These are phyloP conservation scores for Eumeta japonica DNA, from an alignment of 1,140 invertebrate species.

Conservation along the genomic window DNA sequence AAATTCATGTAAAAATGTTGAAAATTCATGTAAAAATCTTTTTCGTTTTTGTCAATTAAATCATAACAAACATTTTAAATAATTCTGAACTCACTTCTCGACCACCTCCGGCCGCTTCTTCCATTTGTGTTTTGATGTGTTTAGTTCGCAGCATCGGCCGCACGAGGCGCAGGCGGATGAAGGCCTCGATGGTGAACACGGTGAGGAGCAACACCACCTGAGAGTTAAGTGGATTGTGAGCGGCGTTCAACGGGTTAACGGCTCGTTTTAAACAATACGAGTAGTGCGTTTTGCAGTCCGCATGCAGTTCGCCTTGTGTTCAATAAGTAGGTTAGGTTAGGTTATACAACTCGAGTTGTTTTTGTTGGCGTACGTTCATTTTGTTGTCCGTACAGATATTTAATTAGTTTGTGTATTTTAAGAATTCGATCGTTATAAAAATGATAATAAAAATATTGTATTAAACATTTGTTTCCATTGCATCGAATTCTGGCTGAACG, in stretches of 20 bases:
- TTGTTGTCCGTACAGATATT: no score
- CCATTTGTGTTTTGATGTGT: slow-evolving; percentile 66
- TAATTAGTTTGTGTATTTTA: no score
- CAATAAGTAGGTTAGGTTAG: no score
- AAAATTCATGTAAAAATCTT: no score
- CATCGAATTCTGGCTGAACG: neutral
- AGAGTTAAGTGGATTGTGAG: neutral
- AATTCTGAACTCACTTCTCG: slow-evolving; percentile 53
- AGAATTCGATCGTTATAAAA: neutral
- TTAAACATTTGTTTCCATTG: neutral
- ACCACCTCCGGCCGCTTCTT: slow-evolving; percentile 69
- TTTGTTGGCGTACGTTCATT: no score
- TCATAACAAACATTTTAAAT: no score
- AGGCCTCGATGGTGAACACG: slow-evolving; percentile 69
- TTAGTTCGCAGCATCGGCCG: slow-evolving; percentile 67
- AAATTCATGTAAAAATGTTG: no score
- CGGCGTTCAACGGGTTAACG: neutral
- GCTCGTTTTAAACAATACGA: no score
- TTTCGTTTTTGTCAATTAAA: no score
- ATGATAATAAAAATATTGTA: neutral
- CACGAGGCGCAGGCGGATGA: slow-evolving; percentile 68
- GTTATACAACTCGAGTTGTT: no score
- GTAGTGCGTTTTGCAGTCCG: no score
- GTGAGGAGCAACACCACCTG: slow-evolving; percentile 65
- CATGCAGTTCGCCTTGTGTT: no score